Evolutionary conservation across 1,140 invertebrate genomes (phyloP).

Genomic region (Drosophila pectinifera): DNA sequence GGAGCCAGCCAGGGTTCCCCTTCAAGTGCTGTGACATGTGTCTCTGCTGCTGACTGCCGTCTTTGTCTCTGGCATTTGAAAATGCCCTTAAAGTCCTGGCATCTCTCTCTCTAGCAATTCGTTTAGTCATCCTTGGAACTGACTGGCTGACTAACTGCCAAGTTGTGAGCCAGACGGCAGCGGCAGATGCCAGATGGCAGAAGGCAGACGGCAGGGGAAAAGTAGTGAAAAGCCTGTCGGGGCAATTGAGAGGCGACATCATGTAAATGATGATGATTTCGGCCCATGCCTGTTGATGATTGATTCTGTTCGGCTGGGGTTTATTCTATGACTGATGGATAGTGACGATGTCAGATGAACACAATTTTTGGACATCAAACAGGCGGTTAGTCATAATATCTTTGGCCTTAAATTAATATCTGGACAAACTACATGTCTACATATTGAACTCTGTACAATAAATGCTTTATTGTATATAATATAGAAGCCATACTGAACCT

Average conservation of each 20-base stretch:
- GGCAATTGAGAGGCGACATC: constrained; percentile 54
- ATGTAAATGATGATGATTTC: constrained; percentile 55
- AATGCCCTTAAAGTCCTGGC: constrained; percentile 5
- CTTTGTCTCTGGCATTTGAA: constrained; percentile 44
- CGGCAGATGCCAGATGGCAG: too few species aligned
- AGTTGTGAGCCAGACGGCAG: constrained; percentile 41
- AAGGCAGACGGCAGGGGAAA: constrained; percentile 38
- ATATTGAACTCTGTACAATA: too few species aligned
- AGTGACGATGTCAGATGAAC: constrained; percentile 8
- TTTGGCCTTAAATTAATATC: too few species aligned
- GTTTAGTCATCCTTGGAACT: constrained; percentile 50
- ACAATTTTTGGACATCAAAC: background rate
- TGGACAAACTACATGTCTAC: too few species aligned
- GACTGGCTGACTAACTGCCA: constrained; percentile 44
- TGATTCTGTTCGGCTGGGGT: constrained; percentile 28
- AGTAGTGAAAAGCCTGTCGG: constrained; percentile 45
- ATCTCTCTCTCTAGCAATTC: constrained; percentile 33
- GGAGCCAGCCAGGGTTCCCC: constrained; percentile 31
- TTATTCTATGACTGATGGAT: background rate
- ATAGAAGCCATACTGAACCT: too few species aligned
- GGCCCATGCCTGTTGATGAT: constrained; percentile 28
- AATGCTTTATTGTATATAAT: too few species aligned
- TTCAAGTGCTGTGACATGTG: constrained; percentile 28
- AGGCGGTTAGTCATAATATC: background rate
- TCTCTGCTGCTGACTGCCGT: constrained; percentile 27